phyloP scores from a whole-genome alignment of 1,140 invertebrate species.

The Drosophila eugracilis region DNA sequence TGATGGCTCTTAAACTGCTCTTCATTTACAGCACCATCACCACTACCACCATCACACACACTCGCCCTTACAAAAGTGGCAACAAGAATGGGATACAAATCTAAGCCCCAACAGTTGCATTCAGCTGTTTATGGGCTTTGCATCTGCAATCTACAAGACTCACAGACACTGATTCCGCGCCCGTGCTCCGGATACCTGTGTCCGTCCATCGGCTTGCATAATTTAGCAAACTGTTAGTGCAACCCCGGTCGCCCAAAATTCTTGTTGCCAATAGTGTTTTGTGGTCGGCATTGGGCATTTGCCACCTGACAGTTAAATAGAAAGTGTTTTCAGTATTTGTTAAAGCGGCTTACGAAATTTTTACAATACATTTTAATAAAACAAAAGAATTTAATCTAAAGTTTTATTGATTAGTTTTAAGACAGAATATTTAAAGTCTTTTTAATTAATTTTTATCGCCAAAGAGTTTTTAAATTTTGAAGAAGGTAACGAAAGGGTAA shows the following conservation, averaged over 20 bases:
- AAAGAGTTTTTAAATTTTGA: no score
- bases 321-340: conserved; percentile 4
- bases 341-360: conserved; percentile 7
- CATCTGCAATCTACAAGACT: conserved; percentile 45
- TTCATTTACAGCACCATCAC: conserved; percentile 54
- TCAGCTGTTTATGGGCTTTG: conserved; percentile 39
- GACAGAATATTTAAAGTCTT: no score
- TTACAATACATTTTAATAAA: neutral
- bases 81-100: conserved; percentile 40
- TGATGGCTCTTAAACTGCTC: conserved; percentile 69
- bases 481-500: no score
- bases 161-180: conserved; percentile 30
- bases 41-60: conserved; percentile 1
- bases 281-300: conserved; percentile 23
- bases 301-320: conserved; percentile 1
- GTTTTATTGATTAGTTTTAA: neutral
- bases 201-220: conserved; percentile 25
- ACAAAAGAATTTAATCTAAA: no score
- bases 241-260: conserved; percentile 16
- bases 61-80: conserved; percentile 15
- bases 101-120: conserved; percentile 49
- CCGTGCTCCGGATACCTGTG: conserved; percentile 1
- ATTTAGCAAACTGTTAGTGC: conserved; percentile 27
- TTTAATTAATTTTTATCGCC: neutral
- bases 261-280: conserved; percentile 41